Conservation (phyloP, 2,113 vertebrate genomes). For the Burhinus bistriatus region DNA sequence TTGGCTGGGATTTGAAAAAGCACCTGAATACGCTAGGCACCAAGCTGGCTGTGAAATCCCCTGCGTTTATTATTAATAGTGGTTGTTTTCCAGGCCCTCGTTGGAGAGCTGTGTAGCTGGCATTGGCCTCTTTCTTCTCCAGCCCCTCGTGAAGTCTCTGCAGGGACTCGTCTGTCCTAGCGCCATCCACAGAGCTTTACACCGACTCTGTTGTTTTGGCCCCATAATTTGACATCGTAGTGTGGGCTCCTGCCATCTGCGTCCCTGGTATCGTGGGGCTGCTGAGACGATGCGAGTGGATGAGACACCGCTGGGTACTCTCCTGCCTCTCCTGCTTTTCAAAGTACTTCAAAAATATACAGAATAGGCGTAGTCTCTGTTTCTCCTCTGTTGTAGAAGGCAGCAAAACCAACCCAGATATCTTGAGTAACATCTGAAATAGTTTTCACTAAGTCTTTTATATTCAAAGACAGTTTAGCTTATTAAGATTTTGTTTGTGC, state of each 20-base stretch:
- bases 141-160: accelerated
- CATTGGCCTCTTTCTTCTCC: not conserved
- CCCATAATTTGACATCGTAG: not conserved
- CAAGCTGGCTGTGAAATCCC: not conserved
- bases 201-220: not conserved
- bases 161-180: not conserved
- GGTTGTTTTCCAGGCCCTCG: not conserved
- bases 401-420: not conserved
- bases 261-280: accelerated
- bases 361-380: not conserved
- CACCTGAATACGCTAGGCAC: not conserved
- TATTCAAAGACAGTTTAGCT: not conserved
- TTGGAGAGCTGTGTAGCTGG: not conserved
- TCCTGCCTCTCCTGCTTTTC: not conserved
- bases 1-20: not conserved
- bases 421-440: not conserved
- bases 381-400: not conserved
- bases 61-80: not conserved
- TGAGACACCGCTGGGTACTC: not conserved
- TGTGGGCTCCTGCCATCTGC: not conserved
- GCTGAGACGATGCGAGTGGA: not conserved
- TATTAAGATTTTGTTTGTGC: not conserved
- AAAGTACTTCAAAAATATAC: not conserved
- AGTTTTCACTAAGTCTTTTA: not conserved
- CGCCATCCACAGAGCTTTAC: not conserved